Percentiles rank a stretch among this genome's conserved stretches.
phyloP scores from a whole-genome alignment of 1,140 invertebrate species.

The Megalonaias nervosa region DNA sequence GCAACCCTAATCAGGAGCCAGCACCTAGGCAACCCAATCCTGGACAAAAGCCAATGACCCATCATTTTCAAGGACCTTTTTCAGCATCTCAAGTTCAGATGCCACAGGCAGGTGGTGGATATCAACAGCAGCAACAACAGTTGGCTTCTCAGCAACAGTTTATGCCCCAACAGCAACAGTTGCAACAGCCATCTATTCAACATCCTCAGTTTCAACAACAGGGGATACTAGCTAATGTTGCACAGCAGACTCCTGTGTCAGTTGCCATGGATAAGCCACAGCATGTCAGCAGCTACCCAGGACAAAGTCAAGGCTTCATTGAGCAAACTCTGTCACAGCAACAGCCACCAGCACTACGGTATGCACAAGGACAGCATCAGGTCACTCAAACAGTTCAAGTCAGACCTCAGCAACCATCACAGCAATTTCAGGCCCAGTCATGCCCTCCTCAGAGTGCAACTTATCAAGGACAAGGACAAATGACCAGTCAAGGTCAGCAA shows the following conservation, averaged over 20 bases:
- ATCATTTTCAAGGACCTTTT: not conserved
- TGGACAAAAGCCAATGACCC: not conserved
- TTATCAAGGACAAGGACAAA: not conserved
- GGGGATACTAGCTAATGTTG: not conserved
- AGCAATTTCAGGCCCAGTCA: not conserved
- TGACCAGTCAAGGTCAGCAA: not conserved
- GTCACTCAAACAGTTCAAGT: no score
- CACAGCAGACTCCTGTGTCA: not conserved
- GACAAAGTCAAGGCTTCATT: not conserved
- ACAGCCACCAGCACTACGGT: not conserved
- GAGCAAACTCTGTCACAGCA: not conserved
- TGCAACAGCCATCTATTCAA: not conserved
- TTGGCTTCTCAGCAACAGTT: not conserved
- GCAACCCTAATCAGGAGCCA: not conserved
- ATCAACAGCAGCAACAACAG: not conserved
- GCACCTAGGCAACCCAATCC: not conserved
- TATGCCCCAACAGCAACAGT: not conserved
- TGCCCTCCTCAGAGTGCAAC: not conserved
- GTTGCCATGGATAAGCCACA: not conserved
- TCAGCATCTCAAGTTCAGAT: slow-evolving; percentile 4
- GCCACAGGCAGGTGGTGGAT: not conserved
- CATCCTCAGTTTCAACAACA: not conserved
- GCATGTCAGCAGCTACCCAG: not conserved
- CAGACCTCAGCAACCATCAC: no score
- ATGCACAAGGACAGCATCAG: no score